A percentile compares a stretch with the other conserved stretches of the same genome.
Conservation (phyloP, 2,113 vertebrate species). For the Crotalus horridus region DNA sequence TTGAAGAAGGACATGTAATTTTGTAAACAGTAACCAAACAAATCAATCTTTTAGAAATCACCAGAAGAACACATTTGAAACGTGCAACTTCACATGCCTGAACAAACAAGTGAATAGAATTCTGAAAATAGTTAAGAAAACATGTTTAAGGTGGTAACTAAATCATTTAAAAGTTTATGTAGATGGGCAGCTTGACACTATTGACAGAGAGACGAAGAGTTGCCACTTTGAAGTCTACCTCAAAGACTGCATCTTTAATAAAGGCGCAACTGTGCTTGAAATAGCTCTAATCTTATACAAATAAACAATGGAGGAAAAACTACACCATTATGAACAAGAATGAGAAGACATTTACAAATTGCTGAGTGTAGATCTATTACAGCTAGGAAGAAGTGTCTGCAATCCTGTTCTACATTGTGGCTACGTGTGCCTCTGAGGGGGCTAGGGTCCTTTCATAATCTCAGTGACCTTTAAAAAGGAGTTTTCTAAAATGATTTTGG, state of each 20-base stretch:
- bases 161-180: not conserved
- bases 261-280: constrained; percentile 19
- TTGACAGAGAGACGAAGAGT: constrained; percentile 10
- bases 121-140: not conserved
- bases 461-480: not conserved
- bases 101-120: not conserved
- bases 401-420: not conserved
- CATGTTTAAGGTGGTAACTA: not conserved
- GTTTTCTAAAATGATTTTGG: not conserved
- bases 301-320: constrained; percentile 1
- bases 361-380: not conserved
- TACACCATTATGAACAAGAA: not conserved
- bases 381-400: constrained; percentile 25
- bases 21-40: not conserved
- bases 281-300: not conserved
- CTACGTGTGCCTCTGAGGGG: not conserved
- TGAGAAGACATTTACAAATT: not conserved
- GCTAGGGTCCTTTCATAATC: not conserved
- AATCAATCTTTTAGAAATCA: not conserved
- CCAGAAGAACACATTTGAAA: not conserved
- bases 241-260: constrained; percentile 17
- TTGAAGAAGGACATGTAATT: not conserved
- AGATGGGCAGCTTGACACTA: constrained; percentile 6
- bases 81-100: not conserved
- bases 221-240: not conserved